phyloP scores from a whole-genome alignment of 2,888 invertebrate genomes.

The Ichneumoninae sp. region DNA sequence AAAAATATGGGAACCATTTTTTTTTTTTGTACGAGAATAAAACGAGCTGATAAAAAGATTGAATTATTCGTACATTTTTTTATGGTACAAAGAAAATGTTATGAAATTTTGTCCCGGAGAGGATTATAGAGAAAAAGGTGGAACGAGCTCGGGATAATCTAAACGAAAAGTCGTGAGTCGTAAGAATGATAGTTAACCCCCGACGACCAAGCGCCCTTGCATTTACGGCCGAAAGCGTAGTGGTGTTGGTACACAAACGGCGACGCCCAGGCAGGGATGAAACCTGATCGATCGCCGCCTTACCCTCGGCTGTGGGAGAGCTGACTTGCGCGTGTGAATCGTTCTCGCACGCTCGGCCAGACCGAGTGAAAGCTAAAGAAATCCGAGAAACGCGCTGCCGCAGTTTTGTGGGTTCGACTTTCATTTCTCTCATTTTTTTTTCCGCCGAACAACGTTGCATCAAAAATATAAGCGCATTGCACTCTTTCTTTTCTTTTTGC shows the following conservation, averaged over 20 bases:
- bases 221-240: slow-evolving; percentile 12
- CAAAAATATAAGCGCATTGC: background rate
- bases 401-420: slow-evolving; percentile 50
- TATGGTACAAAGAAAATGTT: background rate
- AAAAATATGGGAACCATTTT: background rate
- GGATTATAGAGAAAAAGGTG: background rate
- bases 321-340: slow-evolving; percentile 66
- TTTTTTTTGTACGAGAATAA: background rate
- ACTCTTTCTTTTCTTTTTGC: background rate
- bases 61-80: background rate
- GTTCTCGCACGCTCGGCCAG: slow-evolving; percentile 37
- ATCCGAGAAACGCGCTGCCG: slow-evolving; percentile 43
- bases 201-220: slow-evolving; percentile 35
- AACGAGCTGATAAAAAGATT: background rate
- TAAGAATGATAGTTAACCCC: slow-evolving; percentile 32
- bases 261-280: slow-evolving; percentile 70
- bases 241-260: slow-evolving; percentile 38
- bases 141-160: slow-evolving; percentile 28
- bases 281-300: slow-evolving; percentile 72
- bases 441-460: background rate
- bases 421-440: background rate
- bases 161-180: slow-evolving; percentile 29
- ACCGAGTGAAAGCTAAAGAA: slow-evolving; percentile 45
- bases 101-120: background rate
- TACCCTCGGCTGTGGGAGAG: slow-evolving; percentile 59